Conservation (phyloP, 92 coral and sea anemone genomes). For the Porites cylindrica region DNA sequence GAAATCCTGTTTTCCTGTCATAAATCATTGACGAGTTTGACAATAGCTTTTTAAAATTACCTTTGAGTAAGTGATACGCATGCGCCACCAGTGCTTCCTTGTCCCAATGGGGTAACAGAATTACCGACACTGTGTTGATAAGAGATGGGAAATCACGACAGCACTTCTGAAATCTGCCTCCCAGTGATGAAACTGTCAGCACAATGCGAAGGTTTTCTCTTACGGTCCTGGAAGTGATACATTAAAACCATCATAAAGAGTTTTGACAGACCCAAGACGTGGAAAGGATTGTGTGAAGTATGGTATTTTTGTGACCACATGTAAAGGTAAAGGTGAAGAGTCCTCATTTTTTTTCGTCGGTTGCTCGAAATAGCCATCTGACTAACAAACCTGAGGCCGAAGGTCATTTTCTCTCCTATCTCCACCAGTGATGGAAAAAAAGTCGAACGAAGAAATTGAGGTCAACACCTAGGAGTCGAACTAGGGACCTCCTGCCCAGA, state of each 20-base stretch:
- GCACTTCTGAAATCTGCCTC: slow-evolving; percentile 89
- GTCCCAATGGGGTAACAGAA: slow-evolving; percentile 93
- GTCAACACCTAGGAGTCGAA: no score
- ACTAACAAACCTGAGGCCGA: no score
- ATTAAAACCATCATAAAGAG: not conserved
- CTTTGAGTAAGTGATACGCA: slow-evolving; percentile 81
- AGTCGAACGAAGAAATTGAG: no score
- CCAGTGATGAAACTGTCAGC: slow-evolving; percentile 90
- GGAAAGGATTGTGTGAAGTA: no score
- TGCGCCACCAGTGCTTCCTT: slow-evolving; percentile 89
- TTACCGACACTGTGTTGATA: slow-evolving; percentile 86
- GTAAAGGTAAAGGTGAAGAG: no score
- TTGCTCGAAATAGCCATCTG: no score
- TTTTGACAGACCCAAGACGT: no score
- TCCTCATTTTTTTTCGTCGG: no score
- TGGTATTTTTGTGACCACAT: no score
- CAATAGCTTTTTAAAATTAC: slow-evolving; percentile 32
- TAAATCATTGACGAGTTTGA: not conserved
- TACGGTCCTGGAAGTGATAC: slow-evolving; percentile 79
- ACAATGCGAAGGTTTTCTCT: slow-evolving; percentile 95
- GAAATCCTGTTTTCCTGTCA: not conserved
- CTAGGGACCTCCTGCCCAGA: no score
- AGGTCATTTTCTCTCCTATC: no score
- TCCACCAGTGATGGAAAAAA: no score
- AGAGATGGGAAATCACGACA: slow-evolving; percentile 96